Percentiles rank a stretch among this genome's conserved stretches.
These are phyloP conservation scores for Hirtodrosophila histrioides DNA, from an alignment of 2,888 invertebrate genomes.

Conservation along the genomic window DNA sequence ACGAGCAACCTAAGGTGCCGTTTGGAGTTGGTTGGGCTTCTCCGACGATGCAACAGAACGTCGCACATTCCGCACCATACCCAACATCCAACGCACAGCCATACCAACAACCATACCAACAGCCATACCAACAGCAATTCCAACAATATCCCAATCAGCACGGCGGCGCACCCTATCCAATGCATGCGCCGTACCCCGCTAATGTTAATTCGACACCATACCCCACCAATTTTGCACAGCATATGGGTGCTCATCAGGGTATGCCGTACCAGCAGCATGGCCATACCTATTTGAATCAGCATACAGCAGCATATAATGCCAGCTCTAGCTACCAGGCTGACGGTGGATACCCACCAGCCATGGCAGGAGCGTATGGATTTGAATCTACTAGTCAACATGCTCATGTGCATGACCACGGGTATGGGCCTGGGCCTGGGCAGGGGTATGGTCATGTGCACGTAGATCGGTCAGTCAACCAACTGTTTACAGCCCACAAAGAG, in stretches of 20 bases:
- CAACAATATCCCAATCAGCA: conserved; percentile 51
- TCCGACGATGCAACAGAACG: conserved; percentile 70
- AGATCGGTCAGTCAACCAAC: conserved; percentile 53
- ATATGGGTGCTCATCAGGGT: neutral
- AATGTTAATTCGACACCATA: conserved; percentile 28
- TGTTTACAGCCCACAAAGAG: conserved; percentile 74
- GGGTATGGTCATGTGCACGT: conserved; percentile 69
- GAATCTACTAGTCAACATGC: conserved; percentile 69
- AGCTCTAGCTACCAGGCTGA: conserved; percentile 60
- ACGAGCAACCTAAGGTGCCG: conserved; percentile 73
- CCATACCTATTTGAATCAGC: conserved; percentile 38
- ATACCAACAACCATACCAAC: conserved; percentile 47
- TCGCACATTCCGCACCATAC: conserved; percentile 46
- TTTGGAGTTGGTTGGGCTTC: conserved; percentile 83
- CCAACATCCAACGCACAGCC: conserved; percentile 59
- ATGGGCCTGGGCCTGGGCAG: conserved; percentile 19
- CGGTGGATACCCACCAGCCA: conserved; percentile 71
- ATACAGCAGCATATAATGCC: conserved; percentile 5
- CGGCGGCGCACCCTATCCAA: conserved; percentile 55
- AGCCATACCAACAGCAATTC: conserved; percentile 46
- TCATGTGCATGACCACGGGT: conserved; percentile 70
- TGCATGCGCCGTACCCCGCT: conserved; percentile 62
- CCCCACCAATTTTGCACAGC: conserved; percentile 7
- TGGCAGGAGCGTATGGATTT: conserved; percentile 57
- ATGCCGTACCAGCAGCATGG: conserved; percentile 33